A percentile compares a stretch with the other conserved stretches of the same genome.
Evolutionary conservation across 1,140 invertebrate genomes (phyloP).

Genomic region (Drosophila kikkawai): DNA sequence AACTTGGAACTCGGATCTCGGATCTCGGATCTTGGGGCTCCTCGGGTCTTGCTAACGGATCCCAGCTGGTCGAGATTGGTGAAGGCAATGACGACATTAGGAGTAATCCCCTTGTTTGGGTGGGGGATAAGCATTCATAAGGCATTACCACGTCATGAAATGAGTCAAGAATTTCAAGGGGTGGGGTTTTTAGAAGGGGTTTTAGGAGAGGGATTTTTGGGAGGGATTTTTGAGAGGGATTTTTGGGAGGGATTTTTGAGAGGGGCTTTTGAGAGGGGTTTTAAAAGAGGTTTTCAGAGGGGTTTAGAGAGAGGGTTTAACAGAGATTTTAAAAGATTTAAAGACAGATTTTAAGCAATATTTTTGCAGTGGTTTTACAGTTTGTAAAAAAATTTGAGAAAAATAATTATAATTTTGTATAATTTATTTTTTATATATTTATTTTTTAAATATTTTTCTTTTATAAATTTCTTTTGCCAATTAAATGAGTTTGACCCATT

Average conservation of each 20-base stretch:
- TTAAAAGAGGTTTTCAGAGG: not conserved
- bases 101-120: conserved; percentile 16
- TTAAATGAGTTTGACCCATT: conserved; percentile 63
- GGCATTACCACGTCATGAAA: conserved; percentile 9
- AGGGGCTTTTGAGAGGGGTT: not conserved
- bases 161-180: not conserved
- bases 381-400: too few relatives aligned
- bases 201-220: not conserved
- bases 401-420: too few relatives aligned
- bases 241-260: not conserved
- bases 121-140: conserved; percentile 7
- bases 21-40: not conserved
- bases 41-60: conserved; percentile 5
- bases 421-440: too few relatives aligned
- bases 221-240: not conserved
- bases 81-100: conserved; percentile 12
- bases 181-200: not conserved
- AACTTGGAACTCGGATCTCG: not conserved
- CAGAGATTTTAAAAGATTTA: too few relatives aligned
- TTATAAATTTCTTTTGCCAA: conserved; percentile 16
- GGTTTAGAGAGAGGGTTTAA: not conserved
- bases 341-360: not conserved
- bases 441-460: not conserved
- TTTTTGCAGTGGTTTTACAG: not conserved
- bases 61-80: conserved; percentile 2